These are phyloP conservation scores for Acanthopleura granulata DNA, from an alignment of 2,888 invertebrate species.

Conservation along the genomic window DNA sequence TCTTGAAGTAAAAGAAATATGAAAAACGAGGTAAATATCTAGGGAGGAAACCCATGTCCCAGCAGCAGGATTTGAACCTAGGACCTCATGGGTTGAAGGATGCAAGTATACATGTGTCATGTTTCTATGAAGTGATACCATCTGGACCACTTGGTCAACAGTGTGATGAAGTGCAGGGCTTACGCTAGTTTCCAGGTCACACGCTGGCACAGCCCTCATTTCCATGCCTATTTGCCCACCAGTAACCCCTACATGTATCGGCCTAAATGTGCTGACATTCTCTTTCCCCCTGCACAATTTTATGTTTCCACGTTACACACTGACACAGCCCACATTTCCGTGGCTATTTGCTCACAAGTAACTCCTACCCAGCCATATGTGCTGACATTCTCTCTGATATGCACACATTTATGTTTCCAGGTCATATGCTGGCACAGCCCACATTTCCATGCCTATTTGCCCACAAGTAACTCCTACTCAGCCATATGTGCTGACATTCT, in stretches of 20 bases:
- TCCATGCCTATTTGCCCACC: constrained; percentile 71
- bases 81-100: too few relatives aligned
- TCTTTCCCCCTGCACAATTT: constrained; percentile 77
- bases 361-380: constrained; percentile 87
- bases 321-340: constrained; percentile 96
- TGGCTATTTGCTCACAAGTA: constrained; percentile 79
- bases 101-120: too few relatives aligned
- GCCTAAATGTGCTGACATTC: constrained; percentile 82
- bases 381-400: too few relatives aligned
- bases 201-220: too few relatives aligned
- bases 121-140: too few relatives aligned
- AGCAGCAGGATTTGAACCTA: background rate
- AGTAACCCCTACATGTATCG: constrained; percentile 89
- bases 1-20: too few relatives aligned
- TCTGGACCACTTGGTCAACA: background rate
- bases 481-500: constrained; percentile 84
- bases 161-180: background rate
- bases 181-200: too few relatives aligned
- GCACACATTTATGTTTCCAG: too few relatives aligned
- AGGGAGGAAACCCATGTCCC: background rate
- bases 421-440: constrained; percentile 94
- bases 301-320: constrained; percentile 79
- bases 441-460: constrained; percentile 85
- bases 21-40: too few relatives aligned
- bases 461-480: constrained; percentile 81